phyloP scores from a whole-genome alignment of 2,888 invertebrate genomes.

The Perizoma affinitatum region DNA sequence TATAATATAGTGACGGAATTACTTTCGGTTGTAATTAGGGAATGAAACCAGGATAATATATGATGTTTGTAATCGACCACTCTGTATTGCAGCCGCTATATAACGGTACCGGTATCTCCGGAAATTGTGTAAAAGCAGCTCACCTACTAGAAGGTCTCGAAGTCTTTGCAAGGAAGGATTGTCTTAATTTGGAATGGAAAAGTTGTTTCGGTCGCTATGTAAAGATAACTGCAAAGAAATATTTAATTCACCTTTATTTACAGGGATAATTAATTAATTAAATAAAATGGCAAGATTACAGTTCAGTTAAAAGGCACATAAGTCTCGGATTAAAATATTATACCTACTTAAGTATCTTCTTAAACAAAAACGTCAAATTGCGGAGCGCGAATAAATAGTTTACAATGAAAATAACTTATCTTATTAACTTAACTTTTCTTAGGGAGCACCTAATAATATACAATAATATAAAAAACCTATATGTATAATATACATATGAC shows the following conservation, averaged over 20 bases:
- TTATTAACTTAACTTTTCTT: not conserved
- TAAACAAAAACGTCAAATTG: not conserved
- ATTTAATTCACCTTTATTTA: conserved; percentile 6
- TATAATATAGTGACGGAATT: too few relatives aligned
- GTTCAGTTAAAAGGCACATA: conserved; percentile 19
- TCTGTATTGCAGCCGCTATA: not conserved
- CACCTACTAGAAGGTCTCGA: not conserved
- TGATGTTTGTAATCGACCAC: too few relatives aligned
- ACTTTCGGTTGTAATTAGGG: too few relatives aligned
- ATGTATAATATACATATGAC: too few relatives aligned
- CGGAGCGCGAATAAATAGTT: conserved; percentile 7
- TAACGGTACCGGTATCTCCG: not conserved
- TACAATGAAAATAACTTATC: not conserved
- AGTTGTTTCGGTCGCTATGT: not conserved
- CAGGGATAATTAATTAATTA: conserved; percentile 1
- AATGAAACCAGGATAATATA: too few relatives aligned
- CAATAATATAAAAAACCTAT: too few relatives aligned
- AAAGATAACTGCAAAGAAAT: not conserved
- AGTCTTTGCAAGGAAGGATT: conserved; percentile 1
- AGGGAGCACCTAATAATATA: not conserved
- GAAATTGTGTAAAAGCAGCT: not conserved
- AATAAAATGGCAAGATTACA: conserved; percentile 39
- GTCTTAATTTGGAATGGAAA: not conserved
- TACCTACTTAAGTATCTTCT: too few relatives aligned
- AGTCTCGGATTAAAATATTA: not conserved